Percentiles rank a stretch among this genome's conserved stretches.
Conservation (phyloP, 2,113 vertebrate species). For the Tonatia bakeri region DNA sequence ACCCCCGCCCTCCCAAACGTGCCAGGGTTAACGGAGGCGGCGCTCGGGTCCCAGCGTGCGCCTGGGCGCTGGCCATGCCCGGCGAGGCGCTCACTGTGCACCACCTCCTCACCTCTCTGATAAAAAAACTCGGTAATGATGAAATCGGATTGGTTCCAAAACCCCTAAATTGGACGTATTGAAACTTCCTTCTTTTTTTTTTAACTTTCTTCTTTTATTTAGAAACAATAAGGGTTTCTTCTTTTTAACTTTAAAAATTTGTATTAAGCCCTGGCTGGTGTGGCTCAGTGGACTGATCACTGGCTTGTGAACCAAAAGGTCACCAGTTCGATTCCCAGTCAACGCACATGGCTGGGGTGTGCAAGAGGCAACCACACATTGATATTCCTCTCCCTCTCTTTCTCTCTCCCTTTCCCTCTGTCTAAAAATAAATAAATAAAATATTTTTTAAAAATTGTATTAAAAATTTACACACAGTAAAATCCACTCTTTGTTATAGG, state of each 20-base stretch:
- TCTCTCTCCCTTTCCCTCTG: no score
- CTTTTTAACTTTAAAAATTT: not conserved
- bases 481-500: not conserved
- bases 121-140: not conserved
- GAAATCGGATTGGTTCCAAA: not conserved
- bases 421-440: no score
- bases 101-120: not conserved
- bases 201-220: slow-evolving; percentile 5
- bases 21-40: no score
- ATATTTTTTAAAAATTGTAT: no score
- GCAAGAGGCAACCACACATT: no score
- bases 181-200: not conserved
- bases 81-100: rapidly evolving
- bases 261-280: no score
- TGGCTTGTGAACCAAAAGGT: no score
- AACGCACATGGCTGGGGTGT: no score
- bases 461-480: not conserved
- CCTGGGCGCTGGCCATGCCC: no score
- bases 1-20: not conserved
- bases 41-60: rapidly evolving
- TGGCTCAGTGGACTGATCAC: no score
- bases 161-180: not conserved
- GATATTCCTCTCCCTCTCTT: no score
- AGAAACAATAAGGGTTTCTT: not conserved
- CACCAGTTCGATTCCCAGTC: no score